Base-by-base conservation (phyloP, 2,888 invertebrate genomes). In the Caenorhabditis sinica region DNA sequence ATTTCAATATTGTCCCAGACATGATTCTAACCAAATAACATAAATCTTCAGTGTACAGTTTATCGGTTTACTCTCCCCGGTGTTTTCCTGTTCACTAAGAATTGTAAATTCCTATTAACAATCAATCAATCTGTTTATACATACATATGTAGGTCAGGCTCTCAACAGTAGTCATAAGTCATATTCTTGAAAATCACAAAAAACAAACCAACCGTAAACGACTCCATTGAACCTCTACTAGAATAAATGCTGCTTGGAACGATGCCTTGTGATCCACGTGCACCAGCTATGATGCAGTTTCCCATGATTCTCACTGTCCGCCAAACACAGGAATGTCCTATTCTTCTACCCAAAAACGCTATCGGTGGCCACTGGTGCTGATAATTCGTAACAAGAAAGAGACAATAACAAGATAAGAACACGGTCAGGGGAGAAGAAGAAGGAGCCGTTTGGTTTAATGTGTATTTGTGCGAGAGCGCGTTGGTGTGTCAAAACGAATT, bases 211-310 rank as follows among this genome's bases (percentile, higher is more conserved):
- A 68, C 68, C 20, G 30, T 20, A 13, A 68, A 53, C 49, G 43
- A 53, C 23, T 68, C 68, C 2, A 30, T 23, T 11, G 68, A 51
- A 15, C 51, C 33, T 23, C 33, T 53, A 36, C 53, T 53, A 0
- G 68, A 51, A 53, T 68, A 68, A 20, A 68, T 53, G 20, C 53
- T 30, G 33, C 68, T 68, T 1, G 68, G 68, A n/a, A 68, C 51
- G 23, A 68, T 36, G 9, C 68, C 68, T 28, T 51, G 68, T n/a
- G 68, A 68, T 13, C 45, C 45, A 68, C 68, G 68, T 20, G 68
- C 51, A 30, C 68, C 68, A 15, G 68, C 68, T 20, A 68, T 13
- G 13, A 68, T 68, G 51, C 68, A 68, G 36, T 68, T 68, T 20
- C 68, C 68, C 68, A 68, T 68, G 28, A 15, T 28, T 56, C 23